Conservation (phyloP, 2,797 vertebrate genomes). For the Erpetoichthys calabaricus region DNA sequence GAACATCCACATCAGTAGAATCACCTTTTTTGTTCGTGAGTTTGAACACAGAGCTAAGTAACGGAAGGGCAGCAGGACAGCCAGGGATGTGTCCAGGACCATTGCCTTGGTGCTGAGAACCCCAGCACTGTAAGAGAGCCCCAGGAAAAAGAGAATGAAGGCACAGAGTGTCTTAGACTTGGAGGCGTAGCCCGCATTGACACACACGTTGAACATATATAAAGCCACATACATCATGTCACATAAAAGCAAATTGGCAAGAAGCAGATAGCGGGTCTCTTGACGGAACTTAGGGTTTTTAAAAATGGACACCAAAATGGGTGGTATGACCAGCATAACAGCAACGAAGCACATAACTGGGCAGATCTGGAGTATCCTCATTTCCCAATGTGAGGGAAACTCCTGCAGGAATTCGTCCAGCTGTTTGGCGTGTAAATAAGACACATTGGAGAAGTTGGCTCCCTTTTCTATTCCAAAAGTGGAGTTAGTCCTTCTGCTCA, state of each 20-base stretch:
- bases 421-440: no score
- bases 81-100: slow-evolving; percentile 51
- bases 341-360: slow-evolving; percentile 41
- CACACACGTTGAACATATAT: slow-evolving; percentile 38
- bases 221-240: slow-evolving; percentile 51
- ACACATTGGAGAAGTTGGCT: no score
- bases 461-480: no score
- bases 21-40: slow-evolving; percentile 35
- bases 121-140: slow-evolving; percentile 42
- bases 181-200: slow-evolving; percentile 32
- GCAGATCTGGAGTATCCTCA: slow-evolving; percentile 41
- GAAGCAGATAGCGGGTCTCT: slow-evolving; percentile 55
- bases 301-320: slow-evolving; percentile 48
- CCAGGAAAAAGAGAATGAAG: slow-evolving; percentile 41
- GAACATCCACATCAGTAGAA: slow-evolving; percentile 34
- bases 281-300: slow-evolving; percentile 36
- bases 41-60: slow-evolving; percentile 43
- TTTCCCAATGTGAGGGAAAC: slow-evolving; percentile 22
- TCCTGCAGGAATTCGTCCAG: no score
- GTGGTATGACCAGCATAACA: slow-evolving; percentile 41
- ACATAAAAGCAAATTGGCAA: slow-evolving; percentile 52
- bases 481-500: no score
- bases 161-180: slow-evolving; percentile 41
- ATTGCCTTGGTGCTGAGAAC: slow-evolving; percentile 50
- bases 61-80: slow-evolving; percentile 47